Conservation (phyloP, 2,797 vertebrate species). For the Pseudotriccus pelzelni region DNA sequence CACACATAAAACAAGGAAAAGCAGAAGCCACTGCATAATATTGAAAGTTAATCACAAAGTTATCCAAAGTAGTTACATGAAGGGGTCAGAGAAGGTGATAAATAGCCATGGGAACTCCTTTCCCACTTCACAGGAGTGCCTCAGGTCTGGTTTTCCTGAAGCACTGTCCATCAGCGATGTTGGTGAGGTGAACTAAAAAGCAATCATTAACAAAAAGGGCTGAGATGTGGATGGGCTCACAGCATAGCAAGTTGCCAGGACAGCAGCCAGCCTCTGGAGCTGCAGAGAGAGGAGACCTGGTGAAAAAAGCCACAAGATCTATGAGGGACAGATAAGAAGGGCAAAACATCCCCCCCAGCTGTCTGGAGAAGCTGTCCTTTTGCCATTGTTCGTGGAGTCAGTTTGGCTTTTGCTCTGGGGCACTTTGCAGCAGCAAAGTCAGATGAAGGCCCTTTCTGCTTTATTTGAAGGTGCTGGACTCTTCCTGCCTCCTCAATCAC, state of each 20-base stretch:
- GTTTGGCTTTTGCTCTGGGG: not conserved
- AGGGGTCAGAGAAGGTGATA: not conserved
- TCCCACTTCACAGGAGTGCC: not conserved
- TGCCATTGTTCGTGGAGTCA: not conserved
- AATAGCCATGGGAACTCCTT: not conserved
- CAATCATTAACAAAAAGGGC: rapidly evolving
- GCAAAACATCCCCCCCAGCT: not conserved
- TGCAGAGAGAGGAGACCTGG: not conserved
- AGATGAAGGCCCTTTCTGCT: not conserved
- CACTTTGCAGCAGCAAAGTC: rapidly evolving
- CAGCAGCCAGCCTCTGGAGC: not conserved
- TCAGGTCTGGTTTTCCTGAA: not conserved
- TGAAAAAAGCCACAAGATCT: rapidly evolving
- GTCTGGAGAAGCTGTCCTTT: not conserved
- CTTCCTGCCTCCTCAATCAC: not conserved
- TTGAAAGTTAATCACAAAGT: not conserved
- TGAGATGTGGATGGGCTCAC: not conserved
- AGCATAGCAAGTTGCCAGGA: rapidly evolving
- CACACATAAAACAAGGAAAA: not conserved
- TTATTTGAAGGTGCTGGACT: not conserved
- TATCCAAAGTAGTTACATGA: not conserved
- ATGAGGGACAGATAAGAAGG: not conserved
- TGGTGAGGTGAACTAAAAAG: not conserved
- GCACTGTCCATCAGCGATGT: not conserved
- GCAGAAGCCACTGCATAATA: not conserved